A percentile compares a stretch with the other conserved stretches of the same genome.
phyloP scores from a whole-genome alignment of 2,888 invertebrate genomes.

The Callinectes sapidus region DNA sequence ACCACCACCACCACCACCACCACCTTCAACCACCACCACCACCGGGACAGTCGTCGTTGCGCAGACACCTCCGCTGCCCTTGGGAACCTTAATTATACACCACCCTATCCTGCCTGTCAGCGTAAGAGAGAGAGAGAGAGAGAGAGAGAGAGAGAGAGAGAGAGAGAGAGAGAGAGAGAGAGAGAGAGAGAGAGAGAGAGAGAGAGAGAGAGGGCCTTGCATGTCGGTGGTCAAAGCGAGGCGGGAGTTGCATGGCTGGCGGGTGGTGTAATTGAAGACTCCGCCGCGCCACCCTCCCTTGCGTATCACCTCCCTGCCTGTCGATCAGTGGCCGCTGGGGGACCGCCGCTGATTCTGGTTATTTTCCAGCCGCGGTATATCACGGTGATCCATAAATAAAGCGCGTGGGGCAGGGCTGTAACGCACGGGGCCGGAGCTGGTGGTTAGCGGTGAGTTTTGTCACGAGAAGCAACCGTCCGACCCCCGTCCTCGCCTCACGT shows the following conservation, averaged over 20 bases:
- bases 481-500: not conserved
- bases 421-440: not conserved
- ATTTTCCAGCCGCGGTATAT: slow-evolving; percentile 15
- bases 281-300: not conserved
- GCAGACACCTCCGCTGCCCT: not conserved
- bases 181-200: slow-evolving; percentile 3
- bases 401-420: not conserved
- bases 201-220: slow-evolving; percentile 20
- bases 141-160: slow-evolving; percentile 27
- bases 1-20: slow-evolving; percentile 6
- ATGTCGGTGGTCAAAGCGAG: slow-evolving; percentile 32
- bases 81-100: not conserved
- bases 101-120: not conserved
- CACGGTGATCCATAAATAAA: not conserved
- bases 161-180: slow-evolving; percentile 6
- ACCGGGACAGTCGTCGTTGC: not conserved
- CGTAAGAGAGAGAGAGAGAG: too few relatives aligned
- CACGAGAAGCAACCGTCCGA: not conserved
- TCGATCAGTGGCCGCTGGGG: slow-evolving; percentile 9
- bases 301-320: not conserved
- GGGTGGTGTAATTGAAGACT: slow-evolving; percentile 35
- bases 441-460: not conserved
- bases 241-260: slow-evolving; percentile 29
- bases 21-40: not conserved
- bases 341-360: not conserved